Evolutionary conservation across 2,797 vertebrate species (phyloP).

Genomic region (Pipistrellus nathusii): DNA sequence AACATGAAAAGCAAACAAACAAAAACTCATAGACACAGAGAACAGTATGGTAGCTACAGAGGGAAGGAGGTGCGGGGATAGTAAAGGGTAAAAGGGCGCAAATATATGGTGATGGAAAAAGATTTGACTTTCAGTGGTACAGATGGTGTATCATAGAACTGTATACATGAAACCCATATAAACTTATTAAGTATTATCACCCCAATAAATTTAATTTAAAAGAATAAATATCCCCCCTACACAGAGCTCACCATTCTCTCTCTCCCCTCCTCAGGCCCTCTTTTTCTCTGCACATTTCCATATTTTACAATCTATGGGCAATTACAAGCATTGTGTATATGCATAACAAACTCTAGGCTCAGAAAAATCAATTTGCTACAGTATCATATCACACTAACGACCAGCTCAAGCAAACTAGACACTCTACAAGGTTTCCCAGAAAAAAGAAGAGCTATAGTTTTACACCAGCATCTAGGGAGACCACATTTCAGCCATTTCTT

Average conservation of each 20-base stretch:
- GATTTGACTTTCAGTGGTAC: background rate
- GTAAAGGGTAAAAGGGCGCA: background rate
- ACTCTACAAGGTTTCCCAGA: background rate
- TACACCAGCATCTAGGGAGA: background rate
- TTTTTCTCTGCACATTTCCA: conserved; percentile 1
- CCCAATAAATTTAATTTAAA: background rate
- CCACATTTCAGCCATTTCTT: background rate
- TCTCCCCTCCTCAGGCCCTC: background rate
- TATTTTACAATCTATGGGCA: background rate
- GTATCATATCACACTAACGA: background rate
- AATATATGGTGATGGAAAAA: background rate
- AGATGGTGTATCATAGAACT: background rate
- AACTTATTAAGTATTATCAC: background rate
- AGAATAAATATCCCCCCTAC: background rate
- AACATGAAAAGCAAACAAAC: background rate
- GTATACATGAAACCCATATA: background rate
- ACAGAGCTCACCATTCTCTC: background rate
- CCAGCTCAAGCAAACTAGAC: background rate
- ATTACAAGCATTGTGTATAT: background rate
- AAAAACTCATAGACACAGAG: background rate
- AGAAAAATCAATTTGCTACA: background rate
- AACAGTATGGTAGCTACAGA: background rate
- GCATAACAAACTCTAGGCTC: background rate
- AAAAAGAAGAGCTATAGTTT: background rate
- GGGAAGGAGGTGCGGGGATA: background rate